Percentiles rank a stretch among this genome's conserved stretches.
Evolutionary conservation across 1,140 invertebrate species (phyloP).

Genomic region (Zaprionus tsacasi): DNA sequence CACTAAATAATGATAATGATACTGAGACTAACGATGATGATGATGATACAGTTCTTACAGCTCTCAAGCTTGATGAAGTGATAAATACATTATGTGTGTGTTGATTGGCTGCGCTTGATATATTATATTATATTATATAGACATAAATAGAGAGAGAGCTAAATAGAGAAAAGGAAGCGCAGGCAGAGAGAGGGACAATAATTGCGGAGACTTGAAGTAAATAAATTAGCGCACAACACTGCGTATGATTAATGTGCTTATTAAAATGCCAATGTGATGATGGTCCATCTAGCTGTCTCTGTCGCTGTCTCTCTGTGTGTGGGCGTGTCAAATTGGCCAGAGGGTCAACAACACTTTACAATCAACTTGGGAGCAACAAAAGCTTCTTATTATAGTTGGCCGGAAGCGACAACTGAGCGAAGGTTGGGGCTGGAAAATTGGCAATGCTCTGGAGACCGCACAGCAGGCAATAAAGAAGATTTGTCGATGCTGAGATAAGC

Average conservation of each 20-base stretch:
- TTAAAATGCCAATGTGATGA: conserved; percentile 42
- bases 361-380: conserved; percentile 36
- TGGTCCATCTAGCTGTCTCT: background rate
- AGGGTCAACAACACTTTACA: conserved; percentile 75
- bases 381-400: conserved; percentile 44
- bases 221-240: conserved; percentile 74
- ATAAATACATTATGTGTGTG: conserved; percentile 73
- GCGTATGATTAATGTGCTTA: conserved; percentile 79
- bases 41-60: conserved; percentile 67
- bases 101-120: conserved; percentile 51
- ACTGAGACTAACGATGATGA: conserved; percentile 7
- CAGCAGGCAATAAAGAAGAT: conserved; percentile 10
- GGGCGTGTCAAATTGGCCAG: conserved; percentile 23
- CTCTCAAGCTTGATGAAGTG: conserved; percentile 64
- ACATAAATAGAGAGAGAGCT: background rate
- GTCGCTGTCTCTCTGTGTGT: conserved; percentile 6
- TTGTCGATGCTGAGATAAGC: conserved; percentile 14
- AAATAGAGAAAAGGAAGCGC: background rate
- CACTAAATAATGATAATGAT: conserved; percentile 10
- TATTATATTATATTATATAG: conserved; percentile 43
- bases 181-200: conserved; percentile 23
- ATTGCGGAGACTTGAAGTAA: conserved; percentile 68
- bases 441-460: conserved; percentile 8
- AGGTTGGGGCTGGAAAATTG: background rate
- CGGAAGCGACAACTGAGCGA: conserved; percentile 18